Evolutionary conservation across 2,888 invertebrate species (phyloP).

Genomic region (Diadegma fenestrale): DNA sequence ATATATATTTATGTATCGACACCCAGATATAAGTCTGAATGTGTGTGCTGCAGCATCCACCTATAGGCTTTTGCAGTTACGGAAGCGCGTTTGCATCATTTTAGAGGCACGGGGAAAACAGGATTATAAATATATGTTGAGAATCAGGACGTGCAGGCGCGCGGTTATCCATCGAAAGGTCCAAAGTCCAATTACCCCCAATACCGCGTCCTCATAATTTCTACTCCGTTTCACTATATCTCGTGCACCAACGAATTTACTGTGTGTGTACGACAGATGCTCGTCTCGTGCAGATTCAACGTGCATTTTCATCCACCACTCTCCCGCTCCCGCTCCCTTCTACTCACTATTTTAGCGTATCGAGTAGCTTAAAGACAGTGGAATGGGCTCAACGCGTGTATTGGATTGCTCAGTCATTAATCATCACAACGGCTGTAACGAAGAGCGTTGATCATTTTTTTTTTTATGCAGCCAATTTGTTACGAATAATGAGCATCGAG

Average conservation of each 20-base stretch:
- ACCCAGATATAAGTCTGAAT: not conserved
- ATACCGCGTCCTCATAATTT: slow-evolving; percentile 67
- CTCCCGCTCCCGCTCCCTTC: not conserved
- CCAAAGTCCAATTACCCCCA: slow-evolving; percentile 68
- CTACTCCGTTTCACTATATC: slow-evolving; percentile 60
- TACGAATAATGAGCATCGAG: slow-evolving; percentile 1
- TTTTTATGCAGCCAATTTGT: not conserved
- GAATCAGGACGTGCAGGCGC: slow-evolving; percentile 34
- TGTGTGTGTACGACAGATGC: slow-evolving; percentile 34
- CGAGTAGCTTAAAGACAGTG: slow-evolving; percentile 14
- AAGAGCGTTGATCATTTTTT: slow-evolving; percentile 11
- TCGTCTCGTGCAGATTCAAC: slow-evolving; percentile 14
- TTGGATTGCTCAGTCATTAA: slow-evolving; percentile 12
- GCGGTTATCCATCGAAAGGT: slow-evolving; percentile 49
- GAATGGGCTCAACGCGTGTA: not conserved
- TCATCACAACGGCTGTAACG: slow-evolving; percentile 11
- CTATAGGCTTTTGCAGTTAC: slow-evolving; percentile 34
- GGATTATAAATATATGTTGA: slow-evolving; percentile 21
- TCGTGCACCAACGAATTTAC: slow-evolving; percentile 21
- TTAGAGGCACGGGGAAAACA: slow-evolving; percentile 32
- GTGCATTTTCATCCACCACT: slow-evolving; percentile 1
- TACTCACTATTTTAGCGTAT: not conserved
- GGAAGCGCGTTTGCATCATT: slow-evolving; percentile 45
- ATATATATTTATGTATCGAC: not conserved
- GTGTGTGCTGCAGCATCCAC: too few relatives aligned